phyloP scores from a whole-genome alignment of 2,113 vertebrate species.

The Lasiurus borealis region DNA sequence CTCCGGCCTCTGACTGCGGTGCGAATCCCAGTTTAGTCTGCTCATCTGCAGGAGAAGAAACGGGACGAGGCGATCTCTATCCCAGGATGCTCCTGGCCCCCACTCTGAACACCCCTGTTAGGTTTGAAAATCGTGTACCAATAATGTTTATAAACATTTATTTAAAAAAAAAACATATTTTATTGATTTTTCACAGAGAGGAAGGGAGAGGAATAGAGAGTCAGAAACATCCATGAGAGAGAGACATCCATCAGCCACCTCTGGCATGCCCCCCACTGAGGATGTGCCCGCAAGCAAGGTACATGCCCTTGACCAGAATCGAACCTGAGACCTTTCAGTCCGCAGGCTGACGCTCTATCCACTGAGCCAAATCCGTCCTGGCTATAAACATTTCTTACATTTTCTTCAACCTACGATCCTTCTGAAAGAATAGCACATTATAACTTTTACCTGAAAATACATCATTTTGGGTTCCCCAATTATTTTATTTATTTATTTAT shows the following conservation, averaged over 20 bases:
- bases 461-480: background rate
- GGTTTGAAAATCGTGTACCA: slow-evolving; percentile 14
- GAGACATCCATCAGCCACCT: too few relatives aligned
- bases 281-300: too few relatives aligned
- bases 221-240: too few relatives aligned
- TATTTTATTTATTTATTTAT: background rate
- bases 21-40: background rate
- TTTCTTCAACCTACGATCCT: background rate
- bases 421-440: slow-evolving; percentile 17
- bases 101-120: slow-evolving; percentile 39
- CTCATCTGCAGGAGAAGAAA: background rate
- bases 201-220: too few relatives aligned
- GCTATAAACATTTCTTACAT: background rate
- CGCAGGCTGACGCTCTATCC: too few relatives aligned
- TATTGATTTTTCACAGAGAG: too few relatives aligned
- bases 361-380: too few relatives aligned
- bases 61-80: background rate
- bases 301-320: too few relatives aligned
- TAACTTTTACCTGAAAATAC: slow-evolving; percentile 30
- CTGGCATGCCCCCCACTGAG: too few relatives aligned
- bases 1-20: background rate
- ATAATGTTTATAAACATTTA: background rate
- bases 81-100: background rate
- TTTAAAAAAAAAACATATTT: too few relatives aligned
- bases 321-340: too few relatives aligned